A percentile compares a stretch with the other conserved stretches of the same genome.
Evolutionary conservation across 2,888 invertebrate species (phyloP).

Genomic region (Drepanosiphum platanoidis): DNA sequence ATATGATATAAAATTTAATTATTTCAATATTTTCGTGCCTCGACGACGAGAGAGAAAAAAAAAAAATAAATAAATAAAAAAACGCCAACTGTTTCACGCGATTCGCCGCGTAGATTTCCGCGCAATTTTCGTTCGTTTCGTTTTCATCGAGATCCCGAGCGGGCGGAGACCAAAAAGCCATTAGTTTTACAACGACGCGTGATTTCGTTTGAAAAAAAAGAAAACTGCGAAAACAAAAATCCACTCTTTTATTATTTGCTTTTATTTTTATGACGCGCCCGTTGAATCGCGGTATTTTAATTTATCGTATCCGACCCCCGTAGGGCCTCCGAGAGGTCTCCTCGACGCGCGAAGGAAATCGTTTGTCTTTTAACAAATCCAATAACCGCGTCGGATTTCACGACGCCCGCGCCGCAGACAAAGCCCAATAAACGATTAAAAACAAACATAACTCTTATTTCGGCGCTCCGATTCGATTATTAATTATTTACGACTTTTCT

Average conservation of each 20-base stretch:
- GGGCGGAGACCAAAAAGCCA: background rate
- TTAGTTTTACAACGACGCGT: background rate
- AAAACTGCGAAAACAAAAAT: background rate
- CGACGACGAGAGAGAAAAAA: background rate
- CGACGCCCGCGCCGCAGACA: background rate
- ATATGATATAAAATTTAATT: no score
- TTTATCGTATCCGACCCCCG: background rate
- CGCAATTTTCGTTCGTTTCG: no score
- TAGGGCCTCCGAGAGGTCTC: no score
- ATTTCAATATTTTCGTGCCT: no score
- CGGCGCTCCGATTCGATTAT: slow-evolving; percentile 12
- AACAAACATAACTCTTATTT: background rate
- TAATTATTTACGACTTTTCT: background rate
- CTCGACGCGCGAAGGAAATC: background rate
- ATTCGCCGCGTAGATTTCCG: no score
- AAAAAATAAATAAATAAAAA: background rate
- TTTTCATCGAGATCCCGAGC: no score
- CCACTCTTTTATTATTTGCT: no score
- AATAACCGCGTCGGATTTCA: background rate
- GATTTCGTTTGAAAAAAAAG: background rate
- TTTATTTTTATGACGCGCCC: background rate
- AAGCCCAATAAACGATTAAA: background rate
- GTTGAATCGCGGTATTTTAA: background rate
- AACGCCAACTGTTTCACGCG: no score
- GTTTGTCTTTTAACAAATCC: background rate